Evolutionary conservation across 2,888 invertebrate genomes (phyloP).

Genomic region (Meghimatium bilineatum): DNA sequence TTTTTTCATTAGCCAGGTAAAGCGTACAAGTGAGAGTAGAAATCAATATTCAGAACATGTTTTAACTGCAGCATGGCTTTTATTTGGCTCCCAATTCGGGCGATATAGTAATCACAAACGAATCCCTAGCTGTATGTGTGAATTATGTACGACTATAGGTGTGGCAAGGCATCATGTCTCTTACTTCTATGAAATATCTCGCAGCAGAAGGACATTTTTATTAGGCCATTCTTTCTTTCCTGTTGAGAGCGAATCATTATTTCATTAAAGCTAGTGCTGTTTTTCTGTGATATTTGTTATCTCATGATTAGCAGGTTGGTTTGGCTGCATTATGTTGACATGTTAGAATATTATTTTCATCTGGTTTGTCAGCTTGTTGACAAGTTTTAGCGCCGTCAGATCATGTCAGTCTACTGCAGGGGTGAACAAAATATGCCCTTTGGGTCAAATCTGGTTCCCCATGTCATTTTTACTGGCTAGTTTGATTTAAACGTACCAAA

Average conservation of each 20-base stretch:
- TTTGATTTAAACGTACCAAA: too few species aligned
- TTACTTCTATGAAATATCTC: background rate
- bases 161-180: background rate
- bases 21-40: background rate
- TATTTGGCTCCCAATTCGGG: background rate
- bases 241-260: background rate
- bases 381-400: too few species aligned
- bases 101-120: background rate
- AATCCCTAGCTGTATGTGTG: background rate
- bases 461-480: too few species aligned
- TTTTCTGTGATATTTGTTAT: background rate
- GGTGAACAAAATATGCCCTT: too few species aligned
- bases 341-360: too few species aligned
- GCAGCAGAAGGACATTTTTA: background rate
- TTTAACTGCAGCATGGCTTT: background rate
- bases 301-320: too few species aligned
- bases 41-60: background rate
- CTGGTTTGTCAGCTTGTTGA: too few species aligned
- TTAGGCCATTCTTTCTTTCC: background rate
- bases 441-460: too few species aligned
- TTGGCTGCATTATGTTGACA: too few species aligned
- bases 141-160: background rate
- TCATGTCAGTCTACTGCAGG: too few species aligned
- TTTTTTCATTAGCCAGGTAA: background rate
- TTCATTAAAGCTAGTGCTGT: background rate